Evolutionary conservation across 2,888 invertebrate species (phyloP), one percentile per base, ranked within the genome.

Genomic region (Plagodis pulveraria): DNA sequence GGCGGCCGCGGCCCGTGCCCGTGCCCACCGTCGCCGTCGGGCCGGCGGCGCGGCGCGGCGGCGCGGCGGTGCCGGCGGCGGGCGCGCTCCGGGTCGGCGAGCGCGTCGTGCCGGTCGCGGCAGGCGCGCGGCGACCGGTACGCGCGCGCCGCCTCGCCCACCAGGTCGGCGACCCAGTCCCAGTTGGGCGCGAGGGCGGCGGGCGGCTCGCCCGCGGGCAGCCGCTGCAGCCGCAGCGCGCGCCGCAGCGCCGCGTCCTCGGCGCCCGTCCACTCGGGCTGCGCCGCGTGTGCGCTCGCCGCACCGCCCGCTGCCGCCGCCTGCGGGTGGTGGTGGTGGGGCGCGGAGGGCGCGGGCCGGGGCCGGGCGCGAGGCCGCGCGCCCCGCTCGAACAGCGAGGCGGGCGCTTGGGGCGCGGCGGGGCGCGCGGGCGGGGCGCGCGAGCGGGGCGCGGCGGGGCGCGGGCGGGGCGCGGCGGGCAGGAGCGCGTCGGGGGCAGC

Each of bases 121-220:
- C 99, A 99, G 83, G 98, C 98, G 78, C 98, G 97, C 12, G 98
- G 95, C 42, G 98, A 97, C 62, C 99, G 95, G 86, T 96, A 97
- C 12, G 96, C 96, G 70, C 97, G 95, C 49, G 97, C 96, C n/a
- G 95, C 95, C 64, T 96, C 95, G 86, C 96, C 98, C 1, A 99
- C 98, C 73, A 97, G 95, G 80, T 98, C 98, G 32, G 98, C 96
- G 7, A 97, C 97, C 81, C 98, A 94, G 83, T 99, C 99, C 99
- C 99, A 99, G 92, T 99, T 99, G 46, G 98, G 96, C 34, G 96
- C 96, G 80, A 97, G 98, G 96, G 97, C 63, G 96, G 96, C 60
- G 96, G 91, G 81, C 73, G 88, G 58, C 96, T 94, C 84, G 96
- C 94, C 67, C n/a, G n/a, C n/a, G 96, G 93, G 89, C 76, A 87